Percentiles rank a stretch among this genome's conserved stretches.
Conservation (phyloP, 2,113 vertebrate genomes). For the Penelope pileata region DNA sequence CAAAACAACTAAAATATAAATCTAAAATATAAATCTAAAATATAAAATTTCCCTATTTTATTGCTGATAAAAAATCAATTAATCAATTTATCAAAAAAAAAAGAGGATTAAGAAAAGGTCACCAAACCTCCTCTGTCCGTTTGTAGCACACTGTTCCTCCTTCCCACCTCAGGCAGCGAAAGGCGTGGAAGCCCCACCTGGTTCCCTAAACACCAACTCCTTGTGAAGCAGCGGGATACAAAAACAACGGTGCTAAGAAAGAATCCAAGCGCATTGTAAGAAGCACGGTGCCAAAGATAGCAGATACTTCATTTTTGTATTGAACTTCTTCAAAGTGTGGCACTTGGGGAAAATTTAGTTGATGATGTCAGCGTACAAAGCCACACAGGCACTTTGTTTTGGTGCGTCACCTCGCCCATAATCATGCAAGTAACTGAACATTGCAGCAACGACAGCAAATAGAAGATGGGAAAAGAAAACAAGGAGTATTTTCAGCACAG, state of each 20-base stretch:
- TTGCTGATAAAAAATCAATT: no score
- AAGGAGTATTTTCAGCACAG: background rate
- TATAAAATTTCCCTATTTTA: background rate
- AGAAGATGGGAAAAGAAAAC: background rate
- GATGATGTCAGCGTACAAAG: background rate
- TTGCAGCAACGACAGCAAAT: background rate
- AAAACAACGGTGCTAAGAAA: background rate
- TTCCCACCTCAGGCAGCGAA: background rate
- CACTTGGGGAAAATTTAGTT: background rate
- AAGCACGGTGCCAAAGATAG: background rate
- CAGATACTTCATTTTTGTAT: background rate
- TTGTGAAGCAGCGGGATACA: background rate
- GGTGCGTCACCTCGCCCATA: background rate
- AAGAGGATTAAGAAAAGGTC: background rate
- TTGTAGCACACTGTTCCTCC: background rate
- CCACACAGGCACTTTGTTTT: background rate
- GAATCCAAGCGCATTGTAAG: background rate
- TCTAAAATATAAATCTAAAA: background rate
- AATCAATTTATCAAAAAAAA: background rate
- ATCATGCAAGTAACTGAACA: background rate
- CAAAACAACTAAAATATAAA: background rate
- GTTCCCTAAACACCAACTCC: background rate
- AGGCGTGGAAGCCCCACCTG: no score
- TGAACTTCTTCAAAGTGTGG: background rate
- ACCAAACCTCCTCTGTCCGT: background rate